Conservation (phyloP, 2,113 vertebrate species). For the Abramis brama region DNA sequence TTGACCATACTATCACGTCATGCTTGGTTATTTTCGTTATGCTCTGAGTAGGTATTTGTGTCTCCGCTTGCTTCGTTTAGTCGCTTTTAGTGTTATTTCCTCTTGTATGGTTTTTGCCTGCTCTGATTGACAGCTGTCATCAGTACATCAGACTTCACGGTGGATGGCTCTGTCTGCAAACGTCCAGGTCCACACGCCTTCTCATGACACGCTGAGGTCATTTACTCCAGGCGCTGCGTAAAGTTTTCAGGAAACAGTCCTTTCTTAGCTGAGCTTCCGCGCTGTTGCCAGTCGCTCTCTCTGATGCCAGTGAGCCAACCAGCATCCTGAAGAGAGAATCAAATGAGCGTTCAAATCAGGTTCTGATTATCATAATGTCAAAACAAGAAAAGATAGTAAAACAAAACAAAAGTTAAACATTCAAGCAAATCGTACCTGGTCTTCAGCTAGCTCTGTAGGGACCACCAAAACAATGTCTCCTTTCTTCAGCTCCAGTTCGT, state of each 20-base stretch:
- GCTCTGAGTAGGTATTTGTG: slow-evolving; percentile 50
- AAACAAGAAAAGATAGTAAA: not conserved
- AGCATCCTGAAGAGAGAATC: slow-evolving; percentile 81
- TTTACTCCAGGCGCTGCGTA: slow-evolving; percentile 82
- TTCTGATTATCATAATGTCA: not conserved
- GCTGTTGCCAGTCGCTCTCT: slow-evolving; percentile 87
- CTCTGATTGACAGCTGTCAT: slow-evolving; percentile 45
- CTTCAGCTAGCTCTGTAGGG: slow-evolving; percentile 84
- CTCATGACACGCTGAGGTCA: not conserved
- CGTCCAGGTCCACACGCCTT: slow-evolving; percentile 64
- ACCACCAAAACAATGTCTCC: slow-evolving; percentile 91
- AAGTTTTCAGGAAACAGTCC: slow-evolving; percentile 98
- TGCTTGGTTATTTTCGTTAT: slow-evolving; percentile 62
- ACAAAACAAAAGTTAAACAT: not conserved
- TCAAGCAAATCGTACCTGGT: slow-evolving; percentile 82
- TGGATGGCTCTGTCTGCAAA: slow-evolving; percentile 68
- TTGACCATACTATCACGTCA: slow-evolving; percentile 73
- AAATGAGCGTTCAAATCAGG: not conserved
- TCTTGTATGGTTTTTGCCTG: slow-evolving; percentile 37
- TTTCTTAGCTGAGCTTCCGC: slow-evolving; percentile 78
- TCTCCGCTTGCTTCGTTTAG: slow-evolving; percentile 32
- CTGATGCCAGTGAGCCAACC: slow-evolving; percentile 94
- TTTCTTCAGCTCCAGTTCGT: slow-evolving; percentile 88
- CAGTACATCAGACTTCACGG: slow-evolving; percentile 63
- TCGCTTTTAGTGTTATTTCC: slow-evolving; percentile 48